A percentile compares a stretch with the other conserved stretches of the same genome.
phyloP scores from a whole-genome alignment of 2,797 vertebrate genomes.

The Fistularia commersonii region DNA sequence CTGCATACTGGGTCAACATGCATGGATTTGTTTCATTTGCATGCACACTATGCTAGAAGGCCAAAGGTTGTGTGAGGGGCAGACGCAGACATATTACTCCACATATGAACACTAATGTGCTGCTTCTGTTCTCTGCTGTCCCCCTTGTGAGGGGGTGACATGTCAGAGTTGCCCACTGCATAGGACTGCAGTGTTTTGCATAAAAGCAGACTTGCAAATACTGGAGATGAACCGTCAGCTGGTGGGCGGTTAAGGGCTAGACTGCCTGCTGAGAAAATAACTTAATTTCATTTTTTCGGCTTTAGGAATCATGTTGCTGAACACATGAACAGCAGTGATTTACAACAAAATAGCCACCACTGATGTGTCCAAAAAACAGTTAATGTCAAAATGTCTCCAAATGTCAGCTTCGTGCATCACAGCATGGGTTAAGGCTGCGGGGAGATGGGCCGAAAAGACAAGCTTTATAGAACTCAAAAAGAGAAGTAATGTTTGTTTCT shows the following conservation, averaged over 20 bases:
- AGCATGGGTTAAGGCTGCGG: background rate
- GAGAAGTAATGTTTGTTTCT: no score
- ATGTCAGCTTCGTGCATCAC: background rate
- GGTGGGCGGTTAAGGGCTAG: background rate
- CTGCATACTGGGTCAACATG: no score
- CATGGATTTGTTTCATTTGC: no score
- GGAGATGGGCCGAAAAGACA: background rate
- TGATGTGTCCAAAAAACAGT: background rate
- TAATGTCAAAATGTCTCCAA: slow-evolving; percentile 1
- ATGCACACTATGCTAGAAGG: background rate
- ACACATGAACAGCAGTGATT: background rate
- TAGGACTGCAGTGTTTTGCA: slow-evolving; percentile 4
- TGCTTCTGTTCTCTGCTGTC: background rate
- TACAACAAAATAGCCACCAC: background rate
- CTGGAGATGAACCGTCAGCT: background rate
- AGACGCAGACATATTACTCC: background rate
- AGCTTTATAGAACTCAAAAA: no score
- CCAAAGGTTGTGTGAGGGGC: background rate
- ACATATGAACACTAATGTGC: background rate
- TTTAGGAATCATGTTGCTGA: background rate
- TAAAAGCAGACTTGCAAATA: slow-evolving; percentile 2
- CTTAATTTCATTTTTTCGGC: background rate
- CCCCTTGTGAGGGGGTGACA: background rate
- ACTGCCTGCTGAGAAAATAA: background rate
- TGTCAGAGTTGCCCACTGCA: background rate